Base-by-base conservation (phyloP, 1,140 invertebrate genomes). In the Maniola jurtina region DNA sequence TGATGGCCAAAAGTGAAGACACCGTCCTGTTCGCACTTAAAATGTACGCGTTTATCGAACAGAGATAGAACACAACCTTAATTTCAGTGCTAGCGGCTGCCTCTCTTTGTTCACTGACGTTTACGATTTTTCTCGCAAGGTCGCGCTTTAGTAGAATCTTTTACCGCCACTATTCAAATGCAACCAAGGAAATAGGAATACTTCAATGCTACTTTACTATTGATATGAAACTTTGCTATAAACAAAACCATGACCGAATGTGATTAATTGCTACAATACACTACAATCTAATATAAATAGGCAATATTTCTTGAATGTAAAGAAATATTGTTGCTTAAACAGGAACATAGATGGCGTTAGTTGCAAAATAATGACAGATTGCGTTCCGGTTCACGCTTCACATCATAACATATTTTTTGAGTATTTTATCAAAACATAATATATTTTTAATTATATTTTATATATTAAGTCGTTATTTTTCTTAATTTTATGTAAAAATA, bases 31-130 rank as follows among this genome's bases (percentile, higher is more conserved):
- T 91, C 80, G 60, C 80, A 70, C 81, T 62, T 57, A 35, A 16
- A 57, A 58, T 36, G 63, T 65, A 55, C 62, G 56, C 61, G 57
- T 61, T 64, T 60, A 71, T 72, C 68, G 55, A 84, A 91, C 68
- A 85, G 85, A 84, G 88, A 91, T 81, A 85, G 80, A 83, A 84
- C 84, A 89, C 86, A 87, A 91, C 86, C 84, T 88, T 88, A 90
- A 81, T 90, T 89, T 86, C 85, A 83, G 81, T 86, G 75, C 79
- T 83, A 73, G 79, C 80, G 84, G 82, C 87, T 84, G 83, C 82
- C 86, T 86, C 88, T 90, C 86, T 91, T 90, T 91, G 88, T 90
- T 90, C 86, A 80, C 71, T 75, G 54, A 16, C 52, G 72, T 77
- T 89, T 75, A 14, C 62, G 66, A 73, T 76, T 79, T 80, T 72